phyloP scores from a whole-genome alignment of 1,140 invertebrate species.

The Hirudo medicinalis region DNA sequence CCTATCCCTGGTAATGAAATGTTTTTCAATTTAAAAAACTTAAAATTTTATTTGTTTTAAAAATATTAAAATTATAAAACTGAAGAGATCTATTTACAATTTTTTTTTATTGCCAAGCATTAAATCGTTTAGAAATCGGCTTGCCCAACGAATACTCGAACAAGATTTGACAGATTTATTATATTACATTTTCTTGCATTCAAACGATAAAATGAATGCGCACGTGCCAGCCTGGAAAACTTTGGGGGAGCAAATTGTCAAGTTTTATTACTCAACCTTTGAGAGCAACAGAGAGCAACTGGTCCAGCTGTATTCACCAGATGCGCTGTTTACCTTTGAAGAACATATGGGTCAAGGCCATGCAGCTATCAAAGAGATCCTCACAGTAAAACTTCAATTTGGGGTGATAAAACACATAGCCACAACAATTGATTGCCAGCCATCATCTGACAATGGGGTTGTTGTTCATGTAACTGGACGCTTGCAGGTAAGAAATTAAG shows the following conservation, averaged over 20 bases:
- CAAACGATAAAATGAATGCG: not conserved
- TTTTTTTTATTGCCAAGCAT: too few relatives aligned
- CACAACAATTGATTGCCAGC: conserved; percentile 83
- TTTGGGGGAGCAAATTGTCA: conserved; percentile 4
- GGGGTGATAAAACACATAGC: conserved; percentile 81
- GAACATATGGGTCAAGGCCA: conserved; percentile 77
- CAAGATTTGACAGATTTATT: too few relatives aligned
- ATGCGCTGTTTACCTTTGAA: conserved; percentile 82
- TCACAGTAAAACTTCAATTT: conserved; percentile 67
- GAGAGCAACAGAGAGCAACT: conserved; percentile 5
- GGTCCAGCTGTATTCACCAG: conserved; percentile 5
- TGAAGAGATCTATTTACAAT: too few relatives aligned
- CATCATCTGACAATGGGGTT: conserved; percentile 76
- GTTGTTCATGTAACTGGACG: conserved; percentile 81
- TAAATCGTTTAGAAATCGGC: too few relatives aligned
- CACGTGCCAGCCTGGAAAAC: not conserved
- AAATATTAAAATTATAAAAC: too few relatives aligned
- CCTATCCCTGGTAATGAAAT: too few relatives aligned
- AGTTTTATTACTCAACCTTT: not conserved
- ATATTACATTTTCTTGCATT: too few relatives aligned
- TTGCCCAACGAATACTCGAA: too few relatives aligned
- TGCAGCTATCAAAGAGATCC: conserved; percentile 82
- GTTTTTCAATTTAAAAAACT: too few relatives aligned
- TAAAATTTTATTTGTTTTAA: too few relatives aligned
- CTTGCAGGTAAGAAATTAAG: conserved; percentile 58